Base-by-base conservation (phyloP, 2,888 invertebrate species). In the Deilephila porcellus region DNA sequence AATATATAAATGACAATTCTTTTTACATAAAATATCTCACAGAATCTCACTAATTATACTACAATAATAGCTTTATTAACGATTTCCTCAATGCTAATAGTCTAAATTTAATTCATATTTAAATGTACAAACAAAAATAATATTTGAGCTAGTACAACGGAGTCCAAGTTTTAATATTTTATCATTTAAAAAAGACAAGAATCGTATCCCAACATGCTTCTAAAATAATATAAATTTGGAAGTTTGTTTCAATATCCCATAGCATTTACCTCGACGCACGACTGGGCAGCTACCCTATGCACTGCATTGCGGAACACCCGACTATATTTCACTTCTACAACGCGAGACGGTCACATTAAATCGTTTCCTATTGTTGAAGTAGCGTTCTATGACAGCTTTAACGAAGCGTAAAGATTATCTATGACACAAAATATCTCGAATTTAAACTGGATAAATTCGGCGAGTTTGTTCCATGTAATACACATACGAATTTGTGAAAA, bases 271-370 rank as follows among this genome's bases (percentile, higher is more conserved):
- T 64, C 56, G 19, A 37, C 32, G 71, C 32, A 70, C 60, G 64
- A 59, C 60, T 67, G 56, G 70, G 79, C 81, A 81, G 82, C 88
- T 86, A 89, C 91, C 91, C 93, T 90, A 91, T 92, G 91, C 90
- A 92, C 93, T 93, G 94, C 94, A 94, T 89, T 94, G 94, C 94
- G 92, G 92, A 90, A 90, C 89, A 81, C 81, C 86, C 85, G 85
- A 87, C 91, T 87, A 93, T 93, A 93, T 89, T 88, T 93, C 92
- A 93, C 89, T 91, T 92, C 92, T 91, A 90, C 89, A 90, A 91
- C 85, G 89, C 90, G 87, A 88, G 90, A 89, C 88, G 86, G 85
- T 88, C 85, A 85, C 84, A 87, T 90, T 91, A 88, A 86, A 87
- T 87, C 86, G 85, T 78, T 76, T 84, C 79, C 88, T 87, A 90